Conservation (phyloP, 2,113 vertebrate species). For the Loxodonta africana region DNA sequence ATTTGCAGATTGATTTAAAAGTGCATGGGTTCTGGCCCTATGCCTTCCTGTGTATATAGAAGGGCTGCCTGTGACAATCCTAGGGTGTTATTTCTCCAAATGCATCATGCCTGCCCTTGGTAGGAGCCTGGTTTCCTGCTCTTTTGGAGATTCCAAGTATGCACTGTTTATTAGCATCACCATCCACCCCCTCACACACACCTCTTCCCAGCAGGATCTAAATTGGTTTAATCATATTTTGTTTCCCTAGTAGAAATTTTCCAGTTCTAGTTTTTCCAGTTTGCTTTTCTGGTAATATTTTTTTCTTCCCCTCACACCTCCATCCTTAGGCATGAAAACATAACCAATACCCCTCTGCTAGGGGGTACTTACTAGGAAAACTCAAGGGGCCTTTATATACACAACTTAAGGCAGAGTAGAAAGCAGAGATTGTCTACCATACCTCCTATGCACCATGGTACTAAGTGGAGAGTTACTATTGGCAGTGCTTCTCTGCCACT, state of each 20-base stretch:
- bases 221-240: conserved; percentile 59
- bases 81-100: conserved; percentile 48
- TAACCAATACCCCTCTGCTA: background rate
- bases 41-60: background rate
- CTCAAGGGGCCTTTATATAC: background rate
- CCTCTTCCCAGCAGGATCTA: conserved; percentile 62
- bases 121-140: conserved; percentile 55
- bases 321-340: background rate
- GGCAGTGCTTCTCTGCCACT: background rate
- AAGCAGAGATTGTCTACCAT: background rate
- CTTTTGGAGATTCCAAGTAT: conserved; percentile 2
- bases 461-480: background rate
- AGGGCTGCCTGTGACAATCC: background rate
- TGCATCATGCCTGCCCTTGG: background rate
- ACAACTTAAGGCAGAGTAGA: background rate
- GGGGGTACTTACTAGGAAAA: conserved; percentile 18
- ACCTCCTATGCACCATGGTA: background rate
- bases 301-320: conserved; percentile 34
- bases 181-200: background rate
- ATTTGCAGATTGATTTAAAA: conserved; percentile 65
- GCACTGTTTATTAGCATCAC: conserved; percentile 43
- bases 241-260: conserved; percentile 60
- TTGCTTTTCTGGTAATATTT: conserved; percentile 53
- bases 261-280: conserved; percentile 56
- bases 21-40: conserved; percentile 8